These are phyloP conservation scores for Coptodon bakossiorum DNA, from an alignment of 2,113 vertebrate species.

Conservation along the genomic window DNA sequence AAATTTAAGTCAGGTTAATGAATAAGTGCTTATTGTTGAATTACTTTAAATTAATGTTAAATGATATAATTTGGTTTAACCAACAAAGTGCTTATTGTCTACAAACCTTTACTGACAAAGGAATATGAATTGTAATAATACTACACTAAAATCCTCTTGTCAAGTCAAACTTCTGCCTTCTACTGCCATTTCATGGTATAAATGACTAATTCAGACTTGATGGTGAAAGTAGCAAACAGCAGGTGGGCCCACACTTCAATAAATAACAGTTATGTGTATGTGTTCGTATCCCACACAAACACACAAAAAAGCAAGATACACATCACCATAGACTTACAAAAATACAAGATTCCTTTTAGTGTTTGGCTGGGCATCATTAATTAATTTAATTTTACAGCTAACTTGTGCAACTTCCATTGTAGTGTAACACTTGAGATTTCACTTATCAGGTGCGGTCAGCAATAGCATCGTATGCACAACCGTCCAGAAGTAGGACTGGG, in stretches of 20 bases:
- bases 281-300: background rate
- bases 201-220: background rate
- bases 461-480: background rate
- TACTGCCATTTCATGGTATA: background rate
- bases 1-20: background rate
- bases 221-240: background rate
- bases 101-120: background rate
- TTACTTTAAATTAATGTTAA: background rate
- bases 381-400: too few relatives aligned
- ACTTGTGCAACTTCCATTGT: background rate
- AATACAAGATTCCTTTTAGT: too few relatives aligned
- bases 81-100: background rate
- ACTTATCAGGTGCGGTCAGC: slow-evolving; percentile 28
- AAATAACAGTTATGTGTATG: background rate
- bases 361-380: too few relatives aligned
- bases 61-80: background rate
- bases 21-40: background rate
- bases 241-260: background rate
- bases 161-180: background rate
- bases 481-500: background rate
- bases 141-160: background rate
- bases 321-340: background rate
- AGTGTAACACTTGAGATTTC: background rate
- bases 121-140: background rate
- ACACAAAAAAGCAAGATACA: background rate